Conservation (phyloP, 2,797 vertebrate genomes). For the Mionectes olivaceus region DNA sequence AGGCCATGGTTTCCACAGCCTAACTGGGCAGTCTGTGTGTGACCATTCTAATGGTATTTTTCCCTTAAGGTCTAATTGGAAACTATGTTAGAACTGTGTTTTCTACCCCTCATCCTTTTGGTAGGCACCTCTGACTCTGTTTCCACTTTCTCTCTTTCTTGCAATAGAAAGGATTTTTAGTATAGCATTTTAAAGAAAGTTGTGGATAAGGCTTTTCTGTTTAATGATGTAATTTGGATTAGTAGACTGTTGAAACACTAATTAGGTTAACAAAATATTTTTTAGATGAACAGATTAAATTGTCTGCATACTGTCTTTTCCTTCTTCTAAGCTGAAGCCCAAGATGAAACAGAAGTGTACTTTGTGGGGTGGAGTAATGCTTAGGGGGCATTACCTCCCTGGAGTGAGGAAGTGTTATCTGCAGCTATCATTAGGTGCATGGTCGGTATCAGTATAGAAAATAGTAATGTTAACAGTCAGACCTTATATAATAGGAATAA, state of each 20-base stretch:
- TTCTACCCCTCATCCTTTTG: background rate
- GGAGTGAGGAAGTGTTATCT: background rate
- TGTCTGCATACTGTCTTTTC: background rate
- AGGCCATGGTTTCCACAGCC: background rate
- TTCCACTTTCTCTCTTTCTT: background rate
- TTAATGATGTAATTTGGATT: background rate
- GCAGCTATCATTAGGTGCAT: background rate
- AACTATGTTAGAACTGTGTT: background rate
- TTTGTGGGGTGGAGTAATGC: background rate
- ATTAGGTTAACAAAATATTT: background rate
- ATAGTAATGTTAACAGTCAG: background rate
- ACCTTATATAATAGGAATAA: background rate
- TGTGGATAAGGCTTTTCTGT: background rate
- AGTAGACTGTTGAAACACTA: background rate
- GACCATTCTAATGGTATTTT: background rate
- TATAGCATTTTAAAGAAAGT: background rate
- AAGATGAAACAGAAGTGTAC: background rate
- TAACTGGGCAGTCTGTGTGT: background rate
- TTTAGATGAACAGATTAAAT: background rate
- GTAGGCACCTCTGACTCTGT: background rate
- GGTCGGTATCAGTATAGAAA: background rate
- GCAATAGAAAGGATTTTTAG: background rate
- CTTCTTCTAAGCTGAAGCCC: background rate
- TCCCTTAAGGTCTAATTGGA: background rate
- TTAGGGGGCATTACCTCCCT: background rate